Evolutionary conservation across 2,797 vertebrate species (phyloP).

Genomic region (Lates japonicus): DNA sequence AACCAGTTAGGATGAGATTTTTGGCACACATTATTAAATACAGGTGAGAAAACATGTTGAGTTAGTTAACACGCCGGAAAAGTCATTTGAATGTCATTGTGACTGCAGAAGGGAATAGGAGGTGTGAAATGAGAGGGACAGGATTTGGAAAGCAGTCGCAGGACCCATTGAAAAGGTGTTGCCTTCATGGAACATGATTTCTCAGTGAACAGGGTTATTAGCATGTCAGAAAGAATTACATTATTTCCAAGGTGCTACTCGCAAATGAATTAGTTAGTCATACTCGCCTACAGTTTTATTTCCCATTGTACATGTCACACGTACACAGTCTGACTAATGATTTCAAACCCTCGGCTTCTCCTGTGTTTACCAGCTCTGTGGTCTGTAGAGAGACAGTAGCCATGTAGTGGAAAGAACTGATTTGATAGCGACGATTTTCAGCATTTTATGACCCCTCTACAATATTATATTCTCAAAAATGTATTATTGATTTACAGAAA

Average conservation of each 20-base stretch:
- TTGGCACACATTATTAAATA: neutral
- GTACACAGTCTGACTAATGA: neutral
- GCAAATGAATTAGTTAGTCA: constrained; percentile 28
- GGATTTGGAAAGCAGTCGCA: constrained; percentile 33
- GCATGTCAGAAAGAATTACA: constrained; percentile 38
- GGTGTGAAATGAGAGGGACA: constrained; percentile 49
- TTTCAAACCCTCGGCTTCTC: constrained; percentile 8
- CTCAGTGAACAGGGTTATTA: constrained; percentile 42
- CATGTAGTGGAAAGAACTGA: neutral
- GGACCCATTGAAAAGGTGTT: constrained; percentile 42
- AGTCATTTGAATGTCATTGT: constrained; percentile 14
- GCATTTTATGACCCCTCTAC: neutral
- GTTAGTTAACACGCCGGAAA: constrained; percentile 14
- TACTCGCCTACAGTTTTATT: constrained; percentile 15
- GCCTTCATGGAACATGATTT: constrained; percentile 49
- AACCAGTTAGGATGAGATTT: neutral
- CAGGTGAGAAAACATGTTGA: constrained; percentile 4
- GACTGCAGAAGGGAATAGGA: constrained; percentile 4
- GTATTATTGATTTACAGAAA: neutral
- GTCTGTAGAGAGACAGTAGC: neutral
- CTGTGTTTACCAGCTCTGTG: neutral
- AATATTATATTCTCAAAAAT: constrained; percentile 9
- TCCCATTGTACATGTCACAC: constrained; percentile 21
- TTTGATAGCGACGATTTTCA: neutral
- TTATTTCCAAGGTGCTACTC: constrained; percentile 33